Conservation (phyloP, 2,888 invertebrate species). For the Spisula subtruncata region DNA sequence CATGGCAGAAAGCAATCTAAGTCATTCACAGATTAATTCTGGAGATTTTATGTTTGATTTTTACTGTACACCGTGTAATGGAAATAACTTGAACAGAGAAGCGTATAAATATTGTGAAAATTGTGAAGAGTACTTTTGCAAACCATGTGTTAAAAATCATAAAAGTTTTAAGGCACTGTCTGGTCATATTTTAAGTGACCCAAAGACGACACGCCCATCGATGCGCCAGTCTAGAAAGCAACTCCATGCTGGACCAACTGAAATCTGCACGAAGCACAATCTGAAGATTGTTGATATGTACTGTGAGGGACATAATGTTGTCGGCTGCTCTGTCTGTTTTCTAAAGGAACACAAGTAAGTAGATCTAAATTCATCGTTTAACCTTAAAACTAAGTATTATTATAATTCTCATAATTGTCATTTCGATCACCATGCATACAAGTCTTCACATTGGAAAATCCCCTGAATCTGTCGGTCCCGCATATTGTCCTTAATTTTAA, state of each 20-base stretch:
- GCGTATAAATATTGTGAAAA: slow-evolving; percentile 26
- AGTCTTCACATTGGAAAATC: too few species aligned
- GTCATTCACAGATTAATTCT: not conserved
- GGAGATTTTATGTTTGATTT: not conserved
- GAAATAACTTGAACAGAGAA: not conserved
- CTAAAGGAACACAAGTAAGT: slow-evolving; percentile 25
- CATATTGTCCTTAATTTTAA: too few species aligned
- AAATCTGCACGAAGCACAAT: not conserved
- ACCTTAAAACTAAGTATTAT: too few species aligned
- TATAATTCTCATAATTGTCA: too few species aligned
- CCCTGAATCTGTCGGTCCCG: too few species aligned
- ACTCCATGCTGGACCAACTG: not conserved
- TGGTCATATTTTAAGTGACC: slow-evolving; percentile 2
- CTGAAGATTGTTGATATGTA: slow-evolving; percentile 28
- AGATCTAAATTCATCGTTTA: too few species aligned
- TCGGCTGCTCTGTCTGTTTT: slow-evolving; percentile 14
- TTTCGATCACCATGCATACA: too few species aligned
- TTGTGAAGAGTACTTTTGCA: slow-evolving; percentile 23
- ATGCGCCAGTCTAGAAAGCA: too few species aligned
- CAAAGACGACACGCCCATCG: not conserved
- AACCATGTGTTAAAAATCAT: not conserved
- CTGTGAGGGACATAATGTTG: slow-evolving; percentile 6
- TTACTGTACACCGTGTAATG: not conserved
- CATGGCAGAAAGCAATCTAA: not conserved
- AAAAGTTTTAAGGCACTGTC: not conserved